Percentiles rank a stretch among this genome's conserved stretches.
These are phyloP conservation scores for Perca flavescens DNA, from an alignment of 2,113 vertebrate genomes.

Conservation along the genomic window DNA sequence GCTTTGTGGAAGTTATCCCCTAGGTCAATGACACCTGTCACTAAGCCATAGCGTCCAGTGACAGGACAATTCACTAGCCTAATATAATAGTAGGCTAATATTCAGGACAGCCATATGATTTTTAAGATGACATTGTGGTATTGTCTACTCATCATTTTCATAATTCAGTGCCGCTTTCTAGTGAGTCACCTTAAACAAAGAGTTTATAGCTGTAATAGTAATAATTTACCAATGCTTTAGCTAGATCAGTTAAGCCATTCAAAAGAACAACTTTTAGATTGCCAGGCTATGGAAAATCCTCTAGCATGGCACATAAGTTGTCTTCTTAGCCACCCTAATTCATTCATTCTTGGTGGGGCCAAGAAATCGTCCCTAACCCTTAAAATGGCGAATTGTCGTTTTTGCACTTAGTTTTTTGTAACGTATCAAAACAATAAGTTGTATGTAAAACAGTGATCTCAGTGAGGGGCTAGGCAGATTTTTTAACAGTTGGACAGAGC, in stretches of 20 bases:
- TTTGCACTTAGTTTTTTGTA: not conserved
- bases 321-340: not conserved
- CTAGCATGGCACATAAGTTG: not conserved
- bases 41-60: slow-evolving; percentile 34
- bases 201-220: not conserved
- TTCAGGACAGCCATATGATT: not conserved
- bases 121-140: not conserved
- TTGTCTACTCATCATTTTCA: not conserved
- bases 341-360: not conserved
- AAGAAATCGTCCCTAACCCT: too few species aligned
- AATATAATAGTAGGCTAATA: not conserved
- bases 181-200: not conserved
- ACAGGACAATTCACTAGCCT: not conserved
- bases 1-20: slow-evolving; percentile 59
- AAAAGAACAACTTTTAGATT: slow-evolving; percentile 31
- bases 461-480: not conserved
- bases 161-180: not conserved
- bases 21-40: slow-evolving; percentile 81
- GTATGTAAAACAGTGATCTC: not conserved
- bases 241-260: slow-evolving; percentile 10
- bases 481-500: not conserved
- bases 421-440: not conserved
- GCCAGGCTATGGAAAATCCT: slow-evolving; percentile 41
- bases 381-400: rapidly evolving
- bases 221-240: not conserved